phyloP scores from a whole-genome alignment of 2,797 vertebrate genomes.

The Hippoglossus hippoglossus region DNA sequence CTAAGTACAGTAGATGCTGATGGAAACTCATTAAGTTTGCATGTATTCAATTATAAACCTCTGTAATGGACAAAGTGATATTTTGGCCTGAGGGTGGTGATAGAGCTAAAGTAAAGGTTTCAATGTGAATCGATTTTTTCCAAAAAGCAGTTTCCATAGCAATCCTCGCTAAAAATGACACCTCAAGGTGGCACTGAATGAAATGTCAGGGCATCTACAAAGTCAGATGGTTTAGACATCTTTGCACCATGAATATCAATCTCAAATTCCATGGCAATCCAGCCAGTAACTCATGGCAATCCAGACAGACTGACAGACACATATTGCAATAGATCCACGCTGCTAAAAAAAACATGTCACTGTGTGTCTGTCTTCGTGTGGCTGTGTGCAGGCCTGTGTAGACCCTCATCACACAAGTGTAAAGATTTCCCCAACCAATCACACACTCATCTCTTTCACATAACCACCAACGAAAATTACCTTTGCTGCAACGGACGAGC shows the following conservation, averaged over 20 bases:
- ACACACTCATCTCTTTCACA: constrained; percentile 18
- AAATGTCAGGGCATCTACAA: too few relatives aligned
- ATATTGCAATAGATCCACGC: neutral
- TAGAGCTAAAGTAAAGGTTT: too few relatives aligned
- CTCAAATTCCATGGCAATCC: too few relatives aligned
- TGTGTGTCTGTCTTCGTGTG: constrained; percentile 1
- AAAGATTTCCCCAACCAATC: neutral
- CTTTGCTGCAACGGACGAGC: constrained; percentile 98
- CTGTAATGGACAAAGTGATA: neutral
- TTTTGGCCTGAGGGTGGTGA: too few relatives aligned
- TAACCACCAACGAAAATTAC: constrained; percentile 78
- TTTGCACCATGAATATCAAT: too few relatives aligned
- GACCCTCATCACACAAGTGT: neutral
- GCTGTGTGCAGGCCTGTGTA: neutral
- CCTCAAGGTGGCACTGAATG: too few relatives aligned
- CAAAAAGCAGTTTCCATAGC: too few relatives aligned
- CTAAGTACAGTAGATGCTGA: neutral
- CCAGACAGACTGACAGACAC: neutral
- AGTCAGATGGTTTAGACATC: too few relatives aligned
- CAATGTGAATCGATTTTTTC: too few relatives aligned
- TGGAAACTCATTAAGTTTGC: neutral
- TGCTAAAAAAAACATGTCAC: neutral
- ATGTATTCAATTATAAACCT: neutral
- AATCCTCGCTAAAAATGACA: neutral
- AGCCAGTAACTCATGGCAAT: too few relatives aligned